Base-by-base conservation (phyloP, 2,888 invertebrate species). In the Plagodis pulveraria region DNA sequence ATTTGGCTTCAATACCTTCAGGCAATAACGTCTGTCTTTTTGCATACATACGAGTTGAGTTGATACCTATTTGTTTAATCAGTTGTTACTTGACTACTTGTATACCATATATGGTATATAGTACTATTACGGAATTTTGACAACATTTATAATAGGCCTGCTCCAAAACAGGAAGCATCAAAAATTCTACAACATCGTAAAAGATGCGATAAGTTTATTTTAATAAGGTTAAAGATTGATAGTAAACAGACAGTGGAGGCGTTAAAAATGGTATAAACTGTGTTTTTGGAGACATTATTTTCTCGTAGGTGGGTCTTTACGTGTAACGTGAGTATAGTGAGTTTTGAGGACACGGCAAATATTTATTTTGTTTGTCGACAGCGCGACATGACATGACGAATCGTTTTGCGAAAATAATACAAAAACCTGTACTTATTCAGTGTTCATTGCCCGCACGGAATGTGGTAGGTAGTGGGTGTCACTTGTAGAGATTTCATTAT, bases 341-440 rank as follows among this genome's bases (percentile, higher is more conserved):
- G 45, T 57, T 58, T 68, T 56, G 65, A 73, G 68, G 56, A 69
- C 59, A 65, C 50, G 63, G 70, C 68, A 76, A 83, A 88, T 84
- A 87, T 87, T 87, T 81, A 80, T 80, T 69, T 60, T 63, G 70
- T 69, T 77, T 72, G 66, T 65, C 66, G 66, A 70, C 56, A 71
- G 69, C 64, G 49, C 58, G 63, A 66, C 61, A 72, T 61, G 63
- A 66, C 61, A 72, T 61, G 69, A 72, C 66, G 67, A 70, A 70
- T 68, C 62, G 63, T 68, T 69, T 22, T 45, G 67, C 66, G 50
- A 69, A 74, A 73, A 72, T 70, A 67, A 62, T 63, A 58, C 41
- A 66, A 67, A 52, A 61, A 51, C 10, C 5, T 42, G 34, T 45
- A 52, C 52, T 60, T 56, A 50, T 56, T 49, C 45, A 56, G 51